Evolutionary conservation across 2,797 vertebrate species (phyloP).

Genomic region (Neosalanx taihuensis): DNA sequence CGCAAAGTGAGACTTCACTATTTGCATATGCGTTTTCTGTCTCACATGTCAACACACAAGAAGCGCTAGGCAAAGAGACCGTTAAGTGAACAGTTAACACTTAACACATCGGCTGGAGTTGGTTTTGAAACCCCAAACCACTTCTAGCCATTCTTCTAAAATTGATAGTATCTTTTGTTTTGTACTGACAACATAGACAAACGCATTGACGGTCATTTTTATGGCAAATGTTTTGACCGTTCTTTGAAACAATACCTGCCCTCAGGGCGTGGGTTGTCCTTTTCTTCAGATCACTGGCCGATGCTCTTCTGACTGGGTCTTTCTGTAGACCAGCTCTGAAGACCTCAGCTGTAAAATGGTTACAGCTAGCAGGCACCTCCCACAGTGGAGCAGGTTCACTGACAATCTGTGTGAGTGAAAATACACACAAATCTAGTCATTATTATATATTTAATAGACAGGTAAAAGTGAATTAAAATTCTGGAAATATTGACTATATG

Average conservation of each 20-base stretch:
- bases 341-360: slow-evolving; percentile 76
- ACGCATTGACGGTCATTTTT: too few relatives aligned
- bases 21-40: not conserved
- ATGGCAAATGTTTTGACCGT: not conserved
- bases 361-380: slow-evolving; percentile 87
- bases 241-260: slow-evolving; percentile 70
- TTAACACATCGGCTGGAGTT: too few relatives aligned
- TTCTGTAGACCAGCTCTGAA: slow-evolving; percentile 87
- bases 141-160: too few relatives aligned
- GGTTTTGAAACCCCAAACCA: too few relatives aligned
- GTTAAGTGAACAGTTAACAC: not conserved
- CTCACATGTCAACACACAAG: not conserved
- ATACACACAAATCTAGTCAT: not conserved
- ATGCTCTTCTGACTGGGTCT: slow-evolving; percentile 79
- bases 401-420: slow-evolving; percentile 80
- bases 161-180: too few relatives aligned
- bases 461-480: too few relatives aligned
- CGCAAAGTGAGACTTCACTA: not conserved
- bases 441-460: not conserved
- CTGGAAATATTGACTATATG: too few relatives aligned
- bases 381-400: slow-evolving; percentile 87
- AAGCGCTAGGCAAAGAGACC: not conserved
- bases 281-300: slow-evolving; percentile 74
- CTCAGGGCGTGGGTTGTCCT: slow-evolving; percentile 77
- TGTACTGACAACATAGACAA: too few relatives aligned